Evolutionary conservation across 1,140 invertebrate species (phyloP).

Genomic region (Drosophila orena): DNA sequence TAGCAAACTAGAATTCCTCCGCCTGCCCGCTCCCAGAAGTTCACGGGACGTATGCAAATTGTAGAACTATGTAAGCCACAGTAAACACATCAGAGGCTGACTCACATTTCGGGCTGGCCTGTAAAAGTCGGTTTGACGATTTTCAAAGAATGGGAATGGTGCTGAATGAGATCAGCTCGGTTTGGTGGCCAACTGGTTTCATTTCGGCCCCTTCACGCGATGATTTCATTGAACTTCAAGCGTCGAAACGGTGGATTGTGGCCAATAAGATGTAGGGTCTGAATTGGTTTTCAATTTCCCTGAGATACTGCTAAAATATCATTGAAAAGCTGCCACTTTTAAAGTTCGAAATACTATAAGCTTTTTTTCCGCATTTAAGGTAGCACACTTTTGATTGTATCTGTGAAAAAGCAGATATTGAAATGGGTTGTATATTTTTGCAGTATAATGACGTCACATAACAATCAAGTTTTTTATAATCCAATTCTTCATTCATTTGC

Average conservation of each 20-base stretch:
- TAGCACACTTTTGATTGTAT: background rate
- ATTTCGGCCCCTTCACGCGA: slow-evolving; percentile 17
- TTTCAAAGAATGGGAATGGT: slow-evolving; percentile 27
- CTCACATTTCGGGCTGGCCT: slow-evolving; percentile 37
- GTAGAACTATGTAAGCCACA: slow-evolving; percentile 41
- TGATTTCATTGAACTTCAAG: slow-evolving; percentile 37
- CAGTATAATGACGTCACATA: slow-evolving; percentile 36
- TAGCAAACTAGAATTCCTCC: slow-evolving; percentile 42
- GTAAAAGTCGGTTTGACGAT: slow-evolving; percentile 15
- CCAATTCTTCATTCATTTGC: slow-evolving; percentile 40
- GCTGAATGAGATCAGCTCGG: slow-evolving; percentile 51
- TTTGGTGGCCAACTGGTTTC: slow-evolving; percentile 36
- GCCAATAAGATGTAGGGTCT: slow-evolving; percentile 3
- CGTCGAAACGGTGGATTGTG: slow-evolving; percentile 1
- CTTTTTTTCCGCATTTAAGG: background rate
- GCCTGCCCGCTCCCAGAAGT: slow-evolving; percentile 36
- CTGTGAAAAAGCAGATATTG: slow-evolving; percentile 2
- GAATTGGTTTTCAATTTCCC: slow-evolving; percentile 2
- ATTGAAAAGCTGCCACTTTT: background rate
- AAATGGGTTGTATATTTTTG: slow-evolving; percentile 17
- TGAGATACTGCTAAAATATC: background rate
- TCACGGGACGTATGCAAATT: slow-evolving; percentile 63
- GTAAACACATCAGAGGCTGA: slow-evolving; percentile 41
- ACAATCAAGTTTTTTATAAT: slow-evolving; percentile 12
- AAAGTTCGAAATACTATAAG: background rate